Conservation (phyloP, 2,797 vertebrate species). For the Graptemys geographica region DNA sequence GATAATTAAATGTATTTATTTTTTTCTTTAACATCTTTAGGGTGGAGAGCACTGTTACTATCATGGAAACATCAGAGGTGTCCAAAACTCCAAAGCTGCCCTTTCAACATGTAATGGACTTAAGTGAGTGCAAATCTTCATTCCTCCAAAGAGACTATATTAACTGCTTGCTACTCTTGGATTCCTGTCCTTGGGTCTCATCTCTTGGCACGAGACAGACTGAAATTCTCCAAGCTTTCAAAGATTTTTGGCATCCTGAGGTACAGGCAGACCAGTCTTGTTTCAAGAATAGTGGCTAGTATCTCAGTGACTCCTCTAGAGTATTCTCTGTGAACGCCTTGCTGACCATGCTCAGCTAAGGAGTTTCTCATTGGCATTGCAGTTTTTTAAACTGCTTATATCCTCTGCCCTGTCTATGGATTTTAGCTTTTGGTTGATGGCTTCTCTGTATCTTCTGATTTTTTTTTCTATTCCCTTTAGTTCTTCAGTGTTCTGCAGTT, state of each 20-base stretch:
- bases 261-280: neutral
- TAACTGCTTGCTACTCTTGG: neutral
- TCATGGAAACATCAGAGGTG: conserved; percentile 93
- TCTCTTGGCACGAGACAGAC: neutral
- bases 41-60: conserved; percentile 99
- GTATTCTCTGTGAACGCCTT: neutral
- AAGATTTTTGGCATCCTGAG: neutral
- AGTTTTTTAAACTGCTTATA: neutral
- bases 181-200: neutral
- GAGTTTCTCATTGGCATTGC: neutral
- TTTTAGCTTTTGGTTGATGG: neutral
- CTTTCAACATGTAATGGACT: conserved; percentile 98
- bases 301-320: neutral
- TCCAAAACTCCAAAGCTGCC: conserved; percentile 89
- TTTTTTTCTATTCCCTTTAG: neutral
- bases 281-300: neutral
- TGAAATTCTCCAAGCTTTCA: neutral
- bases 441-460: neutral
- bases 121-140: conserved; percentile 88
- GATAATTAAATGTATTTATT: neutral
- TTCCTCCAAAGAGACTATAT: neutral
- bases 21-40: conserved; percentile 76
- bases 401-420: neutral
- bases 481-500: neutral
- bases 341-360: neutral